phyloP scores from a whole-genome alignment of 2,888 invertebrate species.

The Melipona bicolor region DNA sequence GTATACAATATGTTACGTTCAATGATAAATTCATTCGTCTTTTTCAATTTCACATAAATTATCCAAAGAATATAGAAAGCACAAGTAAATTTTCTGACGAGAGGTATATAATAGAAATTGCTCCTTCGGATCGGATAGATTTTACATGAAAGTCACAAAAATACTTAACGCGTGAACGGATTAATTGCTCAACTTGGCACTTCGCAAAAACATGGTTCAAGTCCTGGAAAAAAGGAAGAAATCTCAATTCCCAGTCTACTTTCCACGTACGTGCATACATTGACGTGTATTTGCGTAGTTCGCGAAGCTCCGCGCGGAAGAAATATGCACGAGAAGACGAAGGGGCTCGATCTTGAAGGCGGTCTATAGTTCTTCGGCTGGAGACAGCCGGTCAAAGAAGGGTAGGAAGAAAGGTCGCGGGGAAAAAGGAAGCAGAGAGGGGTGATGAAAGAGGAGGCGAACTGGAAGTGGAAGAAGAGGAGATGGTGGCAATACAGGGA shows the following conservation, averaged over 20 bases:
- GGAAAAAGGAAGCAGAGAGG: conserved; percentile 17
- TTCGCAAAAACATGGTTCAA: too few relatives aligned
- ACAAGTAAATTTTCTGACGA: too few relatives aligned
- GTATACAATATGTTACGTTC: too few relatives aligned
- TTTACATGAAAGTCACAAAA: too few relatives aligned
- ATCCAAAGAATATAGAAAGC: too few relatives aligned
- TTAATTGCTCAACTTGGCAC: too few relatives aligned
- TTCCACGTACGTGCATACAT: background rate
- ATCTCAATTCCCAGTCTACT: background rate
- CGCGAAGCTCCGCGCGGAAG: conserved; percentile 49
- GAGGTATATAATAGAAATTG: too few relatives aligned
- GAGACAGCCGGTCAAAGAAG: conserved; percentile 35
- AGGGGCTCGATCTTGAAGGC: conserved; percentile 63
- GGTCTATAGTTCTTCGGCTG: conserved; percentile 55
- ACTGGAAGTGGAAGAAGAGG: conserved; percentile 52
- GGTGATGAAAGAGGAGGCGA: background rate
- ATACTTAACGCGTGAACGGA: too few relatives aligned
- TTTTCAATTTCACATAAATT: too few relatives aligned
- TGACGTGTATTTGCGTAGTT: conserved; percentile 63
- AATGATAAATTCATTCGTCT: too few relatives aligned
- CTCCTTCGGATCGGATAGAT: too few relatives aligned
- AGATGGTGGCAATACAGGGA: conserved; percentile 65
- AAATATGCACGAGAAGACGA: conserved; percentile 50
- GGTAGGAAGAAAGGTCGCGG: conserved; percentile 11
- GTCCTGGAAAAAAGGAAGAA: background rate